Evolutionary conservation across 2,888 invertebrate species (phyloP).

Genomic region (Graphium colonna): DNA sequence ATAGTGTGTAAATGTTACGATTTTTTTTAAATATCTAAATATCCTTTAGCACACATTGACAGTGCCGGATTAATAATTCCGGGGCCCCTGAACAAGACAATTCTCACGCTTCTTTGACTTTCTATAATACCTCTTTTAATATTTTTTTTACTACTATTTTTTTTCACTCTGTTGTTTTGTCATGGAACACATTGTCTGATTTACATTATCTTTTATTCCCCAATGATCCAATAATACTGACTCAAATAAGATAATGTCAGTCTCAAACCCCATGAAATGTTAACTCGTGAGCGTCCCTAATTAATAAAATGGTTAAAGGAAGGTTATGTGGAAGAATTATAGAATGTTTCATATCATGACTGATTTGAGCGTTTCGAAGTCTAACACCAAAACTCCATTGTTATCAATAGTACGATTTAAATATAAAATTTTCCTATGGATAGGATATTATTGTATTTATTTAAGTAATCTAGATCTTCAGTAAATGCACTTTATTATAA

Average conservation of each 20-base stretch:
- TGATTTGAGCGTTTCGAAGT: conserved; percentile 10
- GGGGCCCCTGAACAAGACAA: too few species aligned
- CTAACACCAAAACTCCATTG: conserved; percentile 16
- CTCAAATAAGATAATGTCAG: conserved; percentile 29
- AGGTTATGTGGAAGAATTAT: conserved; percentile 27
- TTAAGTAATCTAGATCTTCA: too few species aligned
- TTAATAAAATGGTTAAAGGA: conserved; percentile 23
- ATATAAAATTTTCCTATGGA: conserved; percentile 20
- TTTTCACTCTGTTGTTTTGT: too few species aligned
- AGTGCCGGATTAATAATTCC: too few species aligned
- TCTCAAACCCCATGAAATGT: conserved; percentile 35
- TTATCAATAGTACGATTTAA: conserved; percentile 20
- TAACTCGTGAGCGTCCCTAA: conserved; percentile 25
- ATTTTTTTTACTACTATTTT: too few species aligned
- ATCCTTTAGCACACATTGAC: too few species aligned
- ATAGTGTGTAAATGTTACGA: too few species aligned
- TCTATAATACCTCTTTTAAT: too few species aligned
- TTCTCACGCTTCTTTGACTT: too few species aligned
- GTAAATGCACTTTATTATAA: too few species aligned
- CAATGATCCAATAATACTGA: conserved; percentile 29
- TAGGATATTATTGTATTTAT: too few species aligned
- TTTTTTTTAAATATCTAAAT: too few species aligned
- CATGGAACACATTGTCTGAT: conserved; percentile 11
- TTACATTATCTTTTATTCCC: background rate
- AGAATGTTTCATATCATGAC: conserved; percentile 27